These are phyloP conservation scores for Andrena haemorrhoa DNA, from an alignment of 2,888 invertebrate genomes.

Conservation along the genomic window DNA sequence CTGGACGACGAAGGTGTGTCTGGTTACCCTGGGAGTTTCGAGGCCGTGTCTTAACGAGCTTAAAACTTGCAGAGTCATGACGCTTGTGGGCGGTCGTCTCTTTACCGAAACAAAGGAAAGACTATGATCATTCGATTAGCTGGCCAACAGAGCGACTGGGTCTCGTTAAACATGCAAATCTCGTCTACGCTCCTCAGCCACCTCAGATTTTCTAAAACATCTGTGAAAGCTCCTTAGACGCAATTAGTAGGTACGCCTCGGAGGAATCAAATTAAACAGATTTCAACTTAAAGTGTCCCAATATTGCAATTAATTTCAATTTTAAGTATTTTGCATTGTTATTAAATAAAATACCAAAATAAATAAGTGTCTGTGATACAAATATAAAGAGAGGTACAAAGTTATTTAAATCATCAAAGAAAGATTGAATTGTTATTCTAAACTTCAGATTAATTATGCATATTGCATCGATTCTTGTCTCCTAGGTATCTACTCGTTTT, in stretches of 20 bases:
- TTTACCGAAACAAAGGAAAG: slow-evolving; percentile 48
- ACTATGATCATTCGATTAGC: slow-evolving; percentile 43
- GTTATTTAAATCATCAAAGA: no score
- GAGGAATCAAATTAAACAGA: no score
- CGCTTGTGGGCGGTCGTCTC: slow-evolving; percentile 49
- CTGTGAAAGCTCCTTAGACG: neutral
- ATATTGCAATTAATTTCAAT: no score
- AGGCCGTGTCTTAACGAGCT: slow-evolving; percentile 49
- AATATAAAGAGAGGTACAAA: no score
- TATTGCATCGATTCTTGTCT: neutral
- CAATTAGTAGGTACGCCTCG: no score
- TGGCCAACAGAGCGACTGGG: neutral
- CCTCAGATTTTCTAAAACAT: neutral
- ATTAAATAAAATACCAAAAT: no score
- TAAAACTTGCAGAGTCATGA: slow-evolving; percentile 49
- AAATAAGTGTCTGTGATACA: no score
- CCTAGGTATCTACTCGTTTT: neutral
- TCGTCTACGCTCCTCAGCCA: neutral
- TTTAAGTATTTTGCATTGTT: no score
- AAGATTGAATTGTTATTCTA: no score
- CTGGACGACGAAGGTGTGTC: slow-evolving; percentile 40
- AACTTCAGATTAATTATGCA: neutral
- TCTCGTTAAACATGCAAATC: slow-evolving; percentile 58
- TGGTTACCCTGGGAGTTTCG: slow-evolving; percentile 38
- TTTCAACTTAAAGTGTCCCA: no score